phyloP scores from a whole-genome alignment of 2,797 vertebrate genomes.

The Rhinogobio ventralis region DNA sequence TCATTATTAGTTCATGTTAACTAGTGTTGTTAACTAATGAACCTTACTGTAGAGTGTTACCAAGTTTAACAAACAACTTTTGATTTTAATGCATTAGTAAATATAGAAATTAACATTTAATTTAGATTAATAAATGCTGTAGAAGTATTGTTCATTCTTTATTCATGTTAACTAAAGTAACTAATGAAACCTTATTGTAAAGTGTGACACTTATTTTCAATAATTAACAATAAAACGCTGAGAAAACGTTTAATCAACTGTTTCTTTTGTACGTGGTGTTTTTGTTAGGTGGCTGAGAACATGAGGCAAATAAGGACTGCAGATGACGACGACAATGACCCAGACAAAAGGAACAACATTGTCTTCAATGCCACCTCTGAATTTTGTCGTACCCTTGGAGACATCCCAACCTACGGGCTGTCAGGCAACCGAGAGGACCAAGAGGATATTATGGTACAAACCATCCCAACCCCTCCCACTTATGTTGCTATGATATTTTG shows the following conservation, averaged over 20 bases:
- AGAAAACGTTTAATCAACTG: conserved; percentile 14
- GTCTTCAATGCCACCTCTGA: conserved; percentile 93
- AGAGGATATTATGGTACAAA: conserved; percentile 87
- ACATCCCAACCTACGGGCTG: conserved; percentile 92
- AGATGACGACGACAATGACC: conserved; percentile 74
- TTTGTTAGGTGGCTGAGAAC: conserved; percentile 70
- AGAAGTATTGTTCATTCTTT: no score
- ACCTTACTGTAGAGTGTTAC: no score
- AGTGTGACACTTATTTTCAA: neutral
- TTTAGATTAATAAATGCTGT: no score
- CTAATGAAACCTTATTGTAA: no score
- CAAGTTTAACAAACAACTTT: no score
- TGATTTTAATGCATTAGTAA: no score
- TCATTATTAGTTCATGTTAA: no score
- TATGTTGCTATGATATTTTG: neutral
- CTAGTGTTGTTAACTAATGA: no score
- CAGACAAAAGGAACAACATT: conserved; percentile 85
- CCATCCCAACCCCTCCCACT: neutral
- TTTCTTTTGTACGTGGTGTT: conserved; percentile 56
- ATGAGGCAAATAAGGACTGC: conserved; percentile 51
- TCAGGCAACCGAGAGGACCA: conserved; percentile 93
- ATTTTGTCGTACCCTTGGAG: conserved; percentile 92
- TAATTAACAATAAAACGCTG: neutral
- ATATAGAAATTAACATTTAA: no score
- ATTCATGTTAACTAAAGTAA: no score